phyloP scores from a whole-genome alignment of 1,140 invertebrate species.

The Steinernema feltiae region DNA sequence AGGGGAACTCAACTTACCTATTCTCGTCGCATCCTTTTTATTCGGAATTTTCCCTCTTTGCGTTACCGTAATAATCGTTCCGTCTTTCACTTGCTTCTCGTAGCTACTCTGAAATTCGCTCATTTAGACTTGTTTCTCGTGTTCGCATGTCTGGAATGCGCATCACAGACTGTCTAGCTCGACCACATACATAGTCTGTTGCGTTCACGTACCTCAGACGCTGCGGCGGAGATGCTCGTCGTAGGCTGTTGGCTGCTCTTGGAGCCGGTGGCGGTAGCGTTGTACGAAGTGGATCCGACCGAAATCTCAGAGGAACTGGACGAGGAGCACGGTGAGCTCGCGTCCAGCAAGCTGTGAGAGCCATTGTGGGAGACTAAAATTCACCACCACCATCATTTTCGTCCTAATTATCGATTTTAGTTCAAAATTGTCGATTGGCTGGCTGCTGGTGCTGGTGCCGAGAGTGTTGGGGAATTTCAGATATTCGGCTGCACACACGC shows the following conservation, averaged over 20 bases:
- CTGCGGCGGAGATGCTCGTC: background rate
- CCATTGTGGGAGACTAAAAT: constrained; percentile 5
- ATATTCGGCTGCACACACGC: background rate
- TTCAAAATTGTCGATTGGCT: background rate
- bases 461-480: background rate
- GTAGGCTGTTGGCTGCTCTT: background rate
- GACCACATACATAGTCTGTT: no score
- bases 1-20: background rate
- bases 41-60: background rate
- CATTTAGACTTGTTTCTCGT: no score
- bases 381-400: no score
- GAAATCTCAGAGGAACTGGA: background rate
- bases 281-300: background rate
- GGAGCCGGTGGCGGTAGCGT: background rate
- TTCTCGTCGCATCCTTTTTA: background rate
- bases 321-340: background rate
- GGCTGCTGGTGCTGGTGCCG: no score
- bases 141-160: no score
- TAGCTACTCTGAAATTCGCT: background rate
- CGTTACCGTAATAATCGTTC: background rate
- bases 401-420: background rate
- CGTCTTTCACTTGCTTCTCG: background rate
- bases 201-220: background rate
- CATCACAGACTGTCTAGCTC: no score
- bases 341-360: background rate